Percentiles rank a stretch among this genome's conserved stretches.
Evolutionary conservation across 2,797 vertebrate species (phyloP).

Genomic region (Brachymystax lenok): DNA sequence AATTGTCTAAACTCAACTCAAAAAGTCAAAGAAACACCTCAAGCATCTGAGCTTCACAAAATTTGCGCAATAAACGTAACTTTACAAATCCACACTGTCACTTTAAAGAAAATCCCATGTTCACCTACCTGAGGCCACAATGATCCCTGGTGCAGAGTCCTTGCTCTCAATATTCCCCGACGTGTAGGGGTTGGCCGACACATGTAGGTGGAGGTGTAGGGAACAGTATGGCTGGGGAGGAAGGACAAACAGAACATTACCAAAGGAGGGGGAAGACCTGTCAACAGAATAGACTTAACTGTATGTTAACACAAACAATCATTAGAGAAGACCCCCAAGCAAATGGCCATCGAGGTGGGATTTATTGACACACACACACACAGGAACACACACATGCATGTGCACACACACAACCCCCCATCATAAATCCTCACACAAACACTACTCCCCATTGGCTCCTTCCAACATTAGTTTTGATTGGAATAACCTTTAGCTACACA

Average conservation of each 20-base stretch:
- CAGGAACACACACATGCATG: slow-evolving; percentile 7
- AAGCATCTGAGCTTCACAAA: too few relatives aligned
- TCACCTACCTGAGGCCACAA: slow-evolving; percentile 92
- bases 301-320: neutral
- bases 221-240: slow-evolving; percentile 90
- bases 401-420: slow-evolving; percentile 11
- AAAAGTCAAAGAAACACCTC: neutral
- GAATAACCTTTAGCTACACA: slow-evolving; percentile 80
- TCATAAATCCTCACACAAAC: slow-evolving; percentile 47
- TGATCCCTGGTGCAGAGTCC: slow-evolving; percentile 93
- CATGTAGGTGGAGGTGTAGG: slow-evolving; percentile 93
- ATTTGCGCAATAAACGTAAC: neutral
- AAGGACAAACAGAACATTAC: slow-evolving; percentile 10
- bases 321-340: neutral
- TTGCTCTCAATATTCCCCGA: slow-evolving; percentile 96
- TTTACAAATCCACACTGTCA: neutral
- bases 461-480: slow-evolving; percentile 77
- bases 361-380: slow-evolving; percentile 2
- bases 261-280: neutral
- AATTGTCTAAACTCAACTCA: neutral
- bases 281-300: neutral
- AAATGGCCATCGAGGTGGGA: neutral
- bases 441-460: slow-evolving; percentile 55
- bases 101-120: neutral
- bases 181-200: slow-evolving; percentile 96